phyloP scores from a whole-genome alignment of 1,140 invertebrate species.

The Hycleus phaleratus region DNA sequence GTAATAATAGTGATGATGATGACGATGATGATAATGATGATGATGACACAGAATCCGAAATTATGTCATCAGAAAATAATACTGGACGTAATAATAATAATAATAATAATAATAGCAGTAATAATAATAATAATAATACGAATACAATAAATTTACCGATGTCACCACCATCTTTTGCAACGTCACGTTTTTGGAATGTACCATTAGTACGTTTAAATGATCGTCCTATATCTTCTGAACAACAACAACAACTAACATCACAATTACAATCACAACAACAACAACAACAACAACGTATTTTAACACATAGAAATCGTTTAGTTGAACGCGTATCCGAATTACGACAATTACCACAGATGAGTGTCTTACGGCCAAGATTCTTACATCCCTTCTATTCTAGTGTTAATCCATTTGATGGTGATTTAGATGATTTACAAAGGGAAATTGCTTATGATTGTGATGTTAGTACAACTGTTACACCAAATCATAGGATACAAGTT shows the following conservation, averaged over 20 bases:
- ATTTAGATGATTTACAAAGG: conserved; percentile 38
- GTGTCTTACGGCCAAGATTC: conserved; percentile 37
- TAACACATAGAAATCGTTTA: conserved; percentile 12
- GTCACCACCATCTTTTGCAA: background rate
- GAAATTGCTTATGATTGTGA: conserved; percentile 36
- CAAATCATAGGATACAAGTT: conserved; percentile 69
- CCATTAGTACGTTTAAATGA: conserved; percentile 55
- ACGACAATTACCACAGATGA: conserved; percentile 23
- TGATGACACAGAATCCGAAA: conserved; percentile 19
- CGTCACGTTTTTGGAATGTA: conserved; percentile 38
- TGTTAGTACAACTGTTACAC: conserved; percentile 38
- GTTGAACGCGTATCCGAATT: conserved; percentile 26
- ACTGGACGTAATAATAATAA: conserved; percentile 23
- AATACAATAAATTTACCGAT: background rate
- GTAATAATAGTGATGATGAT: conserved; percentile 8
- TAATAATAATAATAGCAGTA: conserved; percentile 27
- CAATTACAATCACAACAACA: too few species aligned
- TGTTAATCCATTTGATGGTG: conserved; percentile 38
- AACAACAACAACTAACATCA: background rate
- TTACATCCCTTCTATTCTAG: conserved; percentile 40
- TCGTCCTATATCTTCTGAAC: conserved; percentile 40
- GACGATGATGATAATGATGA: conserved; percentile 10
- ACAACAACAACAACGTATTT: conserved; percentile 9
- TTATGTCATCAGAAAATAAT: conserved; percentile 21
- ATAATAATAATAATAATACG: conserved; percentile 13